Conservation (phyloP, 2,888 invertebrate species). For the Metallyticus violacea region DNA sequence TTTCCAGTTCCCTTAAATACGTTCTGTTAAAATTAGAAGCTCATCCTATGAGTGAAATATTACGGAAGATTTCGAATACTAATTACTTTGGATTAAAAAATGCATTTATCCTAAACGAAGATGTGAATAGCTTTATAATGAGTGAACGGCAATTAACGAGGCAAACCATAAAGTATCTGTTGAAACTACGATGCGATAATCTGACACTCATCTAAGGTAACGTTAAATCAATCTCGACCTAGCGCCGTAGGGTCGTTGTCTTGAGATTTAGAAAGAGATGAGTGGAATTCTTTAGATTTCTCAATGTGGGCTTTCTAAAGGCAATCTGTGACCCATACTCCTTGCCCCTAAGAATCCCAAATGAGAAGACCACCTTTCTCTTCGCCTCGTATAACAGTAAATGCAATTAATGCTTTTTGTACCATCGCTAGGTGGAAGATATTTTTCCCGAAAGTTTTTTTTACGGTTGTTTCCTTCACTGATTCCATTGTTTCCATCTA, state of each 20-base stretch:
- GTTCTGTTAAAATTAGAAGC: too few species aligned
- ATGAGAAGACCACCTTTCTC: not conserved
- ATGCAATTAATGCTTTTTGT: not conserved
- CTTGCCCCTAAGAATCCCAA: not conserved
- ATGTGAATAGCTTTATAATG: not conserved
- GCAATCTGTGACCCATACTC: not conserved
- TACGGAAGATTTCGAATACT: too few species aligned
- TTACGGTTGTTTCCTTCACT: too few species aligned
- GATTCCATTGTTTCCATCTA: too few species aligned
- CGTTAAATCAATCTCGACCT: not conserved
- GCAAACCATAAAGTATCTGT: not conserved
- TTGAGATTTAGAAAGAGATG: not conserved
- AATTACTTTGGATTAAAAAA: too few species aligned
- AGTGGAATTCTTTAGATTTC: not conserved
- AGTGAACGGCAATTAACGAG: not conserved
- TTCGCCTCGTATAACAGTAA: not conserved
- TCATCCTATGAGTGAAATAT: too few species aligned
- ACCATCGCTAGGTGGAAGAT: too few species aligned
- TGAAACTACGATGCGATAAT: not conserved
- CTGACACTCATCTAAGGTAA: not conserved
- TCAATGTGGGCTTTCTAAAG: not conserved
- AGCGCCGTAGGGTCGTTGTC: not conserved
- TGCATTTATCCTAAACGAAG: too few species aligned
- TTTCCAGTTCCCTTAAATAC: too few species aligned
- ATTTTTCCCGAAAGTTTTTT: too few species aligned